Evolutionary conservation across 2,113 vertebrate species (phyloP).

Genomic region (Fulmarus glacialis): DNA sequence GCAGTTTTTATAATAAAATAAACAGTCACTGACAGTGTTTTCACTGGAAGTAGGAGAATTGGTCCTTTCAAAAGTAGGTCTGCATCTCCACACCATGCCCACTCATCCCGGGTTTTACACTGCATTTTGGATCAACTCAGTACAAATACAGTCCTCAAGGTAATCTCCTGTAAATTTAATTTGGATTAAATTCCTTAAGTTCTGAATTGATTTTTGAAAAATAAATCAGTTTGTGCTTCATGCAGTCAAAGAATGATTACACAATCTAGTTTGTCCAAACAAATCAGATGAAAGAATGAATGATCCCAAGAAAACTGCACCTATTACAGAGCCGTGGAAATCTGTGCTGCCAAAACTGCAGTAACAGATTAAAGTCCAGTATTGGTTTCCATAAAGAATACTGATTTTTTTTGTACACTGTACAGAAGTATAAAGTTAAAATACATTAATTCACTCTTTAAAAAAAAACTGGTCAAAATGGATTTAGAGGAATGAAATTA

Average conservation of each 20-base stretch:
- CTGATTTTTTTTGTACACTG: neutral
- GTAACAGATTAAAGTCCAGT: neutral
- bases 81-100: neutral
- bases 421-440: neutral
- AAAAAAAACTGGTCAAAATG: neutral
- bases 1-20: neutral
- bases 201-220: neutral
- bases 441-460: neutral
- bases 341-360: neutral
- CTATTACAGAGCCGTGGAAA: neutral
- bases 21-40: neutral
- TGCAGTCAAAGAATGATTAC: neutral
- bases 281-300: neutral
- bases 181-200: neutral
- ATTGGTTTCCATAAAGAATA: neutral
- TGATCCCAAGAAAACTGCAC: neutral
- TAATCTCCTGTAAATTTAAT: conserved; percentile 7
- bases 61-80: neutral
- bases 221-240: neutral
- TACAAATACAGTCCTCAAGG: neutral
- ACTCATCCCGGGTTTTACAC: neutral
- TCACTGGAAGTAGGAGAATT: neutral
- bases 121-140: neutral
- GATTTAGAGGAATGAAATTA: neutral
- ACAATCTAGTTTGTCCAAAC: neutral